Base-by-base conservation (phyloP, 2,113 vertebrate genomes). In the Struthio camelus region DNA sequence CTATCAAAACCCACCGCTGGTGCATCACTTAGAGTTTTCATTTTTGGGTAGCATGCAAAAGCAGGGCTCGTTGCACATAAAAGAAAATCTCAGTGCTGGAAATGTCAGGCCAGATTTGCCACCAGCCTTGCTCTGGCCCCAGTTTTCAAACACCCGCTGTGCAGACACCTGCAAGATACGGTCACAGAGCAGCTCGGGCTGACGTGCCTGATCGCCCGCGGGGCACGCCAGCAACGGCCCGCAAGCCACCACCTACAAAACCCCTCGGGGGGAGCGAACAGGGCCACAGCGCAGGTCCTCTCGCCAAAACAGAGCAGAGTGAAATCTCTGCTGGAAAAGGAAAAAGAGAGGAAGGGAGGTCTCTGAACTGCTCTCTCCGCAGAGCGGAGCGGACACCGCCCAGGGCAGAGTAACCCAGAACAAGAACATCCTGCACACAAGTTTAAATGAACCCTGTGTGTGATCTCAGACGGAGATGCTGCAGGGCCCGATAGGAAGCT, bases 11-110 rank as follows among this genome's bases (percentile, higher is more conserved):
- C 40, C 14, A 6, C 32, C 7, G 22, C 23, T 0, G 4, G 28
- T 6, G 5, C 64, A 25, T 53, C 50, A 4, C 32, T 42, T 18
- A 9, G 1, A 1, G 11, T 17, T n/a, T 38, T 32, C 2, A 0
- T 4, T 70, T 76, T 53, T 5, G 50, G 54, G 66, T 59, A 46
- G 14, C 8, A 6, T 1, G 59, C 14, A n/a, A 53, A 56, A 51
- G 24, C 42, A 27, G 42, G 30, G 58, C 56, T 71, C 36, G 32
- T 22, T 9, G 25, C 30, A 4, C 0, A 0, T 2, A 10, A 6
- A 73, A 34, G 12, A 34, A 25, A 66, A 67, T 56, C 13, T 40
- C 25, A 15, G 2, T 3, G 10, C 4, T 17, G 50, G 50, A 14
- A 58, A 48, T 42, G 40, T 56, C 23, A 46, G 30, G 44, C 2